Percentiles rank a stretch among this genome's conserved stretches.
These are phyloP conservation scores for Clarias platycephalus DNA, from an alignment of 2,797 vertebrate genomes.

Conservation along the genomic window DNA sequence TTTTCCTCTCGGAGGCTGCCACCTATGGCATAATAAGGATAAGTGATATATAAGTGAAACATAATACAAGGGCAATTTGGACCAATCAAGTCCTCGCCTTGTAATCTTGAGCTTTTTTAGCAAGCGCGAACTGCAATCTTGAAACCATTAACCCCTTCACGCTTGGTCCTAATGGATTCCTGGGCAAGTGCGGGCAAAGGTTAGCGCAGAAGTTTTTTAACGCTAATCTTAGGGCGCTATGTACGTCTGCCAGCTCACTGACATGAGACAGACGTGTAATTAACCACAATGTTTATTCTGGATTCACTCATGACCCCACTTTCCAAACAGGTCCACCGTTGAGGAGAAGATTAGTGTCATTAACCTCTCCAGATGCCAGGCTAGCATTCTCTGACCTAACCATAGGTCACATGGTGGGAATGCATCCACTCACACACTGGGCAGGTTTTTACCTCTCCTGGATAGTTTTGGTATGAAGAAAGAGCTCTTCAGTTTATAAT, in stretches of 20 bases:
- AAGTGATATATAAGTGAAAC: conserved; percentile 57
- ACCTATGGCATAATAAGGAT: conserved; percentile 51
- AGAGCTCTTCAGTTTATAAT: neutral
- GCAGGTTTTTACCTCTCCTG: neutral
- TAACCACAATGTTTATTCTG: conserved; percentile 52
- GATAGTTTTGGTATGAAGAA: neutral
- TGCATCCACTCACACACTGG: neutral
- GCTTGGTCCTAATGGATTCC: conserved; percentile 65
- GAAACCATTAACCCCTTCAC: conserved; percentile 74
- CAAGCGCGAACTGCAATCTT: conserved; percentile 70
- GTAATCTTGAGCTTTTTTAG: conserved; percentile 62
- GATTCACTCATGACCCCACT: conserved; percentile 24
- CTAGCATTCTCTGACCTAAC: conserved; percentile 9
- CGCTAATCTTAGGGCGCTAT: conserved; percentile 17
- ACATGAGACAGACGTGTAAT: conserved; percentile 49
- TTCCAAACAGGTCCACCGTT: conserved; percentile 27
- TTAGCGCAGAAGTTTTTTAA: conserved; percentile 50
- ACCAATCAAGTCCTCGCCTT: conserved; percentile 58
- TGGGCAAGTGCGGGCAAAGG: conserved; percentile 26
- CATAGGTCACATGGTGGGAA: neutral
- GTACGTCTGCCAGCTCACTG: conserved; percentile 38
- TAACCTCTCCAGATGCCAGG: conserved; percentile 40
- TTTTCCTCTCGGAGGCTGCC: conserved; percentile 52
- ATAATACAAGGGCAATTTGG: conserved; percentile 57
- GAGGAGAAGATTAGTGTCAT: conserved; percentile 36